Percentiles rank a stretch among this genome's conserved stretches.
phyloP scores from a whole-genome alignment of 2,888 invertebrate species.

The Panorpa germanica region DNA sequence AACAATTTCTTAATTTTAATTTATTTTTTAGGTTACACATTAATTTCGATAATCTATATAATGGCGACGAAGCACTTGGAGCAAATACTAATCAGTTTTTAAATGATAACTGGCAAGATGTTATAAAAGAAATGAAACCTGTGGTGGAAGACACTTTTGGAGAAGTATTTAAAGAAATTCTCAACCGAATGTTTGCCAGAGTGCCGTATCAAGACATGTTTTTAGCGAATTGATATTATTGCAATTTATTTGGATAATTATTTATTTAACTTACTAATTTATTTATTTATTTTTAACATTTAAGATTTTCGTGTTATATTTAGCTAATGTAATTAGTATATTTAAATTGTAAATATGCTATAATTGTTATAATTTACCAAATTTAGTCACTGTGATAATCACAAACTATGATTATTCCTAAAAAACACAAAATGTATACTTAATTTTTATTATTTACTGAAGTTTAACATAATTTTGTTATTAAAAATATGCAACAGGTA shows the following conservation, averaged over 20 bases:
- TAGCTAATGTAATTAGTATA: too few species aligned
- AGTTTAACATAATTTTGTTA: too few species aligned
- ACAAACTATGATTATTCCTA: too few species aligned
- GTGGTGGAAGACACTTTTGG: slow-evolving; percentile 16
- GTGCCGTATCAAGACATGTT: slow-evolving; percentile 13
- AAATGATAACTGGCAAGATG: slow-evolving; percentile 19
- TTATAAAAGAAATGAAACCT: slow-evolving; percentile 16
- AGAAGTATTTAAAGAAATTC: slow-evolving; percentile 15
- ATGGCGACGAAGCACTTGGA: slow-evolving; percentile 18
- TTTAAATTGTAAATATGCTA: too few species aligned
- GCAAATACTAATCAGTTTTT: slow-evolving; percentile 18
- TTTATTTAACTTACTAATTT: too few species aligned
- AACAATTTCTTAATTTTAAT: neutral
- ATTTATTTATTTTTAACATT: too few species aligned
- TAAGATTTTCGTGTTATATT: too few species aligned
- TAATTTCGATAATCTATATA: slow-evolving; percentile 18
- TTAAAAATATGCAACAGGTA: too few species aligned
- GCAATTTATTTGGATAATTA: slow-evolving; percentile 7
- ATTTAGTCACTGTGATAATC: too few species aligned
- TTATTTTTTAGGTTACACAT: slow-evolving; percentile 13
- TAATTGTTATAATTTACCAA: too few species aligned
- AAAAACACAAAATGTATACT: too few species aligned
- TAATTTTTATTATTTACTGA: too few species aligned
- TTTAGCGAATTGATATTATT: neutral
- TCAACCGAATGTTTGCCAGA: slow-evolving; percentile 16